Base-by-base conservation (phyloP, 2,113 vertebrate genomes). In the Siniperca chuatsi region DNA sequence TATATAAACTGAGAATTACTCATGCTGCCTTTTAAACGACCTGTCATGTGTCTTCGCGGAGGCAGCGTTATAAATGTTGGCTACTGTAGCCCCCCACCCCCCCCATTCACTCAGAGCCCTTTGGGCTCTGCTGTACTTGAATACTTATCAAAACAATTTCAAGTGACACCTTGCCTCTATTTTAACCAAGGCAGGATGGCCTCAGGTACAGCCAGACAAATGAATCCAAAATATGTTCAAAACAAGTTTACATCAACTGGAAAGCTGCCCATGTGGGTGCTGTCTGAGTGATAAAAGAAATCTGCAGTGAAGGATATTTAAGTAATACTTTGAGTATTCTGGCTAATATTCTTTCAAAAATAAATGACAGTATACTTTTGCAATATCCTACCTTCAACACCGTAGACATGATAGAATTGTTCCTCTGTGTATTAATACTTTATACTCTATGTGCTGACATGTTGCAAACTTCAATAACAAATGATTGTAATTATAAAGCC, bases 91-190 rank as follows among this genome's bases (percentile, higher is more conserved):
- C 42, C n/a, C 50, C 21, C 54, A 46, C 23, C 13, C 77, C 61
- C 37, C 61, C 83, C 72, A 21, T 68, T 89, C 74, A 23, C 42
- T 85, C 70, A 57, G 75, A 79, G 83, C 82, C 87, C 88, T 81
- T 82, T 90, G 84, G 92, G 88, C 84, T 90, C 33, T 64, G 78
- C 75, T 79, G 70, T 88, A 79, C 84, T 94, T 90, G 86, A 92
- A 91, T 93, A 91, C 94, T 91, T 92, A 92, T 93, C 87, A 90
- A 88, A 94, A 91, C 82, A 89, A 92, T 94, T 93, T 91, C 78
- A 85, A 89, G 88, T 90, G 91, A 90, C 90, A 94, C 68, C 85
- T 71, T 80, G 79, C 74, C 83, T 94, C 85, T 84, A 54, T 86
- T 90, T 83, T 81, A 88, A 75, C 81, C 69, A 71, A 88, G 66